Base-by-base conservation (phyloP, 64 coral and sea anemone genomes). In the Porites australiensis region DNA sequence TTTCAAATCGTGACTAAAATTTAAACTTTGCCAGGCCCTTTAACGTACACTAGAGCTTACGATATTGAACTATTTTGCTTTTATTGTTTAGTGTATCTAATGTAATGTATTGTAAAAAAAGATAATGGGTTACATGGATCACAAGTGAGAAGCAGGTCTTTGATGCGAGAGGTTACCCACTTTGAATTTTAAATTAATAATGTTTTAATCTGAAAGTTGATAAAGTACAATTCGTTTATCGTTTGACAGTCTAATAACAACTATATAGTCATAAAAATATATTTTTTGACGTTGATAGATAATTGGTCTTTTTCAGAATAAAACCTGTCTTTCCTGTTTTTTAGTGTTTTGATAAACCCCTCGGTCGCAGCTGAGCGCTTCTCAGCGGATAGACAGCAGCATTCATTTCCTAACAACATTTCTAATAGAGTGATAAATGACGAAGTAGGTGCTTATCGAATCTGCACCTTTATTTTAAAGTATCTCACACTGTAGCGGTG, bases 231-330 rank as follows among this genome's bases (percentile, higher is more conserved):
- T 79, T 58, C 15, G 51, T 82, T 65, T 64, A 64, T 82, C 44
- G 47, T 11, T 47, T 65, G 79, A 64, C 79, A 64, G 15, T 6
- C 43, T 60, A 45, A 11, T 60, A 46, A 16, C 3, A 65, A 61
- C 43, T 48, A 76, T 44, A 45, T 37, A 47, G 4, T 44, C 37
- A 12, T 72, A 0, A 37, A 6, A 59, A n/a, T 18, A 62, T 37
- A 62, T 44, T 62, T 82, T 82, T 82, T 82, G 79, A 82, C 60
- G 65, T 60, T 64, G 6, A 64, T 65, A 47, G 60, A 65, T 82
- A 44, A 1, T 57, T 12, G 7, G 54, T 12, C 7, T 12, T 57
- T 57, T 57, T 1, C 12, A 57, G 12, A 57, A 9, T 12, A 57
- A 12, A 37, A 13, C 4, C 13, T 21, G 13, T 0, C 21, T 2